These are phyloP conservation scores for Arctia plantaginis DNA, from an alignment of 2,888 invertebrate species.

Conservation along the genomic window DNA sequence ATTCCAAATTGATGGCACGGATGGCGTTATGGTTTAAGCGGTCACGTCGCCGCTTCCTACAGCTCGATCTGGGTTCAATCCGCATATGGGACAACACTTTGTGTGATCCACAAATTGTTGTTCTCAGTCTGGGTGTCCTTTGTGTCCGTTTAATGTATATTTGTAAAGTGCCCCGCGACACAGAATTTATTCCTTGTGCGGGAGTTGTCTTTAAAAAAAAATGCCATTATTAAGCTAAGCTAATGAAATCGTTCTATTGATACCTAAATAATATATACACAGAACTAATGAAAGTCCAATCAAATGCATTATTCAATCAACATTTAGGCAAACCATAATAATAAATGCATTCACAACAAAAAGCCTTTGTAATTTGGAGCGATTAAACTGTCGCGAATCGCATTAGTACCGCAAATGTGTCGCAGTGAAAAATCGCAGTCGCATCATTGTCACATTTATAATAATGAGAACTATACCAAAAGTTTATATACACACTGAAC, in stretches of 20 bases:
- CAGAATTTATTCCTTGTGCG: too few species aligned
- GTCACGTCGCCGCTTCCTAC: too few species aligned
- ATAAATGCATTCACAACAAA: conserved; percentile 54
- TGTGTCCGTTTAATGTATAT: too few species aligned
- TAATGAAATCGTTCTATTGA: conserved; percentile 19
- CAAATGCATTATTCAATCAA: conserved; percentile 49
- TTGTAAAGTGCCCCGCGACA: too few species aligned
- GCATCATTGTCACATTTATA: conserved; percentile 60
- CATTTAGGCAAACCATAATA: conserved; percentile 51
- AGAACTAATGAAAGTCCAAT: conserved; percentile 44
- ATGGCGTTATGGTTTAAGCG: too few species aligned
- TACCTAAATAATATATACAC: conserved; percentile 26
- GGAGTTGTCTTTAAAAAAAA: too few species aligned
- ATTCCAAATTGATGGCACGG: too few species aligned
- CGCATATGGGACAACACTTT: too few species aligned
- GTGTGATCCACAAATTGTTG: too few species aligned
- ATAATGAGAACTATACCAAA: conserved; percentile 46
- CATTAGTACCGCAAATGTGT: conserved; percentile 66
- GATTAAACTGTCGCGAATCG: conserved; percentile 70
- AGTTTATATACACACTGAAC: conserved; percentile 26
- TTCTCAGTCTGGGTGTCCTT: too few species aligned
- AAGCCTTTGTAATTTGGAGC: conserved; percentile 51
- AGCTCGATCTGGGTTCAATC: too few species aligned
- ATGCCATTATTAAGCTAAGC: background rate
- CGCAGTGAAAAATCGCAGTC: conserved; percentile 69